phyloP scores from a whole-genome alignment of 2,888 invertebrate genomes.

The Cheilosia vulpina region DNA sequence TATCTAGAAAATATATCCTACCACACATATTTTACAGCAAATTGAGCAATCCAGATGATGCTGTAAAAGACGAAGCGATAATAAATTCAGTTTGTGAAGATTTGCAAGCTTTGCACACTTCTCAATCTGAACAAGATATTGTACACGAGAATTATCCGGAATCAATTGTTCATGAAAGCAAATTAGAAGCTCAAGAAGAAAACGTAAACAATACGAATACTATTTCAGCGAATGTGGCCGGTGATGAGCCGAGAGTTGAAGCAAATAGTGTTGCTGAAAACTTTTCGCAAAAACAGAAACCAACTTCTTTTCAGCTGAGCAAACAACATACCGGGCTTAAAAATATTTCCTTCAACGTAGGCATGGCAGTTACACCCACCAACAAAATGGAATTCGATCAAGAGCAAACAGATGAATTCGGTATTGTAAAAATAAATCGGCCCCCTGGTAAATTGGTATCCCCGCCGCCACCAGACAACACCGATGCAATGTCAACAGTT shows the following conservation, averaged over 20 bases:
- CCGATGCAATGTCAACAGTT: conserved; percentile 81
- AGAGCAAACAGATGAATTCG: conserved; percentile 81
- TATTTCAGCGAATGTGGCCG: conserved; percentile 6
- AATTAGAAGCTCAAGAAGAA: conserved; percentile 33
- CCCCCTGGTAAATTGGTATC: conserved; percentile 79
- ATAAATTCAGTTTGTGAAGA: conserved; percentile 75
- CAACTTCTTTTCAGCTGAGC: conserved; percentile 80
- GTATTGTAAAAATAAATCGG: conserved; percentile 82
- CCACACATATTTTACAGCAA: conserved; percentile 63
- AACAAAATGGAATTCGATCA: conserved; percentile 83
- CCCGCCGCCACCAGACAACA: conserved; percentile 78
- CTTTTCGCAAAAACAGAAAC: conserved; percentile 78
- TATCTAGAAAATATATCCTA: conserved; percentile 26
- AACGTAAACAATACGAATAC: conserved; percentile 21
- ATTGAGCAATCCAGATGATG: conserved; percentile 47
- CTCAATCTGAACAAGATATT: conserved; percentile 46
- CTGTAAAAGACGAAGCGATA: conserved; percentile 42
- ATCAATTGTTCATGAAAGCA: conserved; percentile 29
- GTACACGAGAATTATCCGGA: conserved; percentile 30
- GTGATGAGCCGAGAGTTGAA: conserved; percentile 56
- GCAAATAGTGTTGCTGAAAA: conserved; percentile 76
- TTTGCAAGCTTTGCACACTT: conserved; percentile 74
- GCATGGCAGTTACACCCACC: conserved; percentile 82
- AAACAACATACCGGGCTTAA: conserved; percentile 83
- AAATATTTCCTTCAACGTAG: conserved; percentile 83